phyloP scores from a whole-genome alignment of 2,113 vertebrate genomes.

The Macrotis lagotis region DNA sequence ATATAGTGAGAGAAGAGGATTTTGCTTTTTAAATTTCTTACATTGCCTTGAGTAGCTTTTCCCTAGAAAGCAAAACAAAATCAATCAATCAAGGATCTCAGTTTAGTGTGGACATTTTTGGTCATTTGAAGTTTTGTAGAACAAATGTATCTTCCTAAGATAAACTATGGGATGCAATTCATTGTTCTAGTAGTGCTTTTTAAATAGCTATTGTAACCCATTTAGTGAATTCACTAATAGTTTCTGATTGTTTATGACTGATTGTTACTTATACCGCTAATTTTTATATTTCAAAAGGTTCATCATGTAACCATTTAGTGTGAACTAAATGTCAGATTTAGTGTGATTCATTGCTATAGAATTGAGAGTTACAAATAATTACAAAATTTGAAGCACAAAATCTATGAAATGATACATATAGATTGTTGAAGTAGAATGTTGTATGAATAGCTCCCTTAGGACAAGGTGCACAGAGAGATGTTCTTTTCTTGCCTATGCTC shows the following conservation, averaged over 20 bases:
- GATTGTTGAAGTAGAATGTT: neutral
- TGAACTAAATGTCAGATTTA: neutral
- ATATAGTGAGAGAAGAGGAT: neutral
- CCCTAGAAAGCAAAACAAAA: neutral
- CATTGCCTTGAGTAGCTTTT: neutral
- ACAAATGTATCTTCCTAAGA: neutral
- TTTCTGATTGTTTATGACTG: conserved; percentile 6
- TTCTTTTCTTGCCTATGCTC: conserved; percentile 29
- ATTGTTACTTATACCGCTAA: neutral
- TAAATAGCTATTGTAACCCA: neutral
- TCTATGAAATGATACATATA: neutral
- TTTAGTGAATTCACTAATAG: neutral
- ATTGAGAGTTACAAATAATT: neutral
- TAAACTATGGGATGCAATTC: neutral
- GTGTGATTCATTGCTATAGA: conserved; percentile 2
- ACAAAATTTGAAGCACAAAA: conserved; percentile 6
- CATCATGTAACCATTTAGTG: neutral
- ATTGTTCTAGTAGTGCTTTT: neutral
- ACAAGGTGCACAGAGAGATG: conserved; percentile 25
- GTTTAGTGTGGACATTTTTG: neutral
- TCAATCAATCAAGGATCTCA: neutral
- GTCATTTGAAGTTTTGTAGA: neutral
- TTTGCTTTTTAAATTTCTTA: neutral
- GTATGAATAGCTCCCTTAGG: neutral
- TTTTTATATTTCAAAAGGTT: conserved; percentile 47